Conservation (phyloP, 2,113 vertebrate genomes). For the Toxotes chatareus region DNA sequence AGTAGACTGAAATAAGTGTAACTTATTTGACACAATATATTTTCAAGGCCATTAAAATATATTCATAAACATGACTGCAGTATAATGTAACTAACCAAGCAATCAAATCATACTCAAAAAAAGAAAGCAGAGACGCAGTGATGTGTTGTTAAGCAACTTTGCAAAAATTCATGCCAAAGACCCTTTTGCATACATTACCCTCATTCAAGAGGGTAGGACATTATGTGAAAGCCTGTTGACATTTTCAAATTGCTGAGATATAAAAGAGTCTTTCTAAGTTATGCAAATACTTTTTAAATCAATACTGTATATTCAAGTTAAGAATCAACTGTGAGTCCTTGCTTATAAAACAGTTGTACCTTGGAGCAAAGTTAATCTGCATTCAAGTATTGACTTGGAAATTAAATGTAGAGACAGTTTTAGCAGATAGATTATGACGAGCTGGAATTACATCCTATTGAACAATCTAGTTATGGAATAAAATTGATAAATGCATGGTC, state of each 20-base stretch:
- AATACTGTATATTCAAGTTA: not conserved
- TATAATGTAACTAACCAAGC: not conserved
- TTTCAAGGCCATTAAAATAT: not conserved
- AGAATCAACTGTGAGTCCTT: not conserved
- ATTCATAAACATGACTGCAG: not conserved
- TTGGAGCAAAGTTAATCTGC: not conserved
- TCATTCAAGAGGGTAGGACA: constrained; percentile 30
- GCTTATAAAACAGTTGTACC: not conserved
- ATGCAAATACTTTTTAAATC: constrained; percentile 14
- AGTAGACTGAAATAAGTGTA: not conserved
- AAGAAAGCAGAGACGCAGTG: constrained; percentile 4
- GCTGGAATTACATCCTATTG: not conserved
- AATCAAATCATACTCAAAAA: constrained; percentile 3
- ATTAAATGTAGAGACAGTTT: not conserved
- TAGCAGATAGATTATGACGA: not conserved
- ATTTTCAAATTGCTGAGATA: constrained; percentile 33
- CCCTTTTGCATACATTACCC: constrained; percentile 39
- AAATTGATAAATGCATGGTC: not conserved
- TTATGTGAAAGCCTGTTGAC: constrained; percentile 38
- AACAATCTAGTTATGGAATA: not conserved
- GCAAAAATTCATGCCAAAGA: constrained; percentile 5
- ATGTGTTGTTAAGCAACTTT: constrained; percentile 16
- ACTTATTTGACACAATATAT: not conserved
- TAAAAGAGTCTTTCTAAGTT: constrained; percentile 25
- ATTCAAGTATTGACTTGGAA: not conserved